These are phyloP conservation scores for Peromyscus attwateri DNA, from an alignment of 2,797 vertebrate species.

Conservation along the genomic window DNA sequence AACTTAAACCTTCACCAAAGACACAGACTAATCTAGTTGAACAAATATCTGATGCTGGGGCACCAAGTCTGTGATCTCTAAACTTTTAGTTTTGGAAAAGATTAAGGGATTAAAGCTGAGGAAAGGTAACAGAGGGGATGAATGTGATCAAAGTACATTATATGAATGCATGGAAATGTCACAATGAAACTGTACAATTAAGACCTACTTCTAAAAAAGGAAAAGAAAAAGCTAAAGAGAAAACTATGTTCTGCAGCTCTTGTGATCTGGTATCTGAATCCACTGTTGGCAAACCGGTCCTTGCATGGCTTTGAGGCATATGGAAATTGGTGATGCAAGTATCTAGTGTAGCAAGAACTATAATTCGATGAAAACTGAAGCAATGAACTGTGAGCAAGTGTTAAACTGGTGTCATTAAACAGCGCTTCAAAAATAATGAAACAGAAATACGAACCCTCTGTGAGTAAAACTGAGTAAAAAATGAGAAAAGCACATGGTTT, in stretches of 20 bases:
- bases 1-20: slow-evolving; percentile 12
- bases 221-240: slow-evolving; percentile 40
- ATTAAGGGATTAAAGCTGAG: not conserved
- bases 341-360: slow-evolving; percentile 86
- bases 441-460: slow-evolving; percentile 83
- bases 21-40: slow-evolving; percentile 57
- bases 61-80: slow-evolving; percentile 46
- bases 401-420: slow-evolving; percentile 88
- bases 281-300: slow-evolving; percentile 82
- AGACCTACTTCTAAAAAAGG: not conserved
- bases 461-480: slow-evolving; percentile 72
- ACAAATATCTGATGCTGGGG: slow-evolving; percentile 20
- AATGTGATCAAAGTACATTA: not conserved
- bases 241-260: slow-evolving; percentile 67
- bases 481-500: slow-evolving; percentile 81
- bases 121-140: not conserved
- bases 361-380: slow-evolving; percentile 89
- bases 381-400: slow-evolving; percentile 89
- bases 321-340: slow-evolving; percentile 88
- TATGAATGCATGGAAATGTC: not conserved
- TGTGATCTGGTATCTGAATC: slow-evolving; percentile 82
- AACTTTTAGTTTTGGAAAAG: slow-evolving; percentile 73
- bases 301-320: slow-evolving; percentile 87
- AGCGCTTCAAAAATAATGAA: slow-evolving; percentile 87
- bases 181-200: not conserved